Percentiles rank a stretch among this genome's conserved stretches.
These are phyloP conservation scores for Sphenopsis melanotis DNA, from an alignment of 2,797 vertebrate genomes.

Conservation along the genomic window DNA sequence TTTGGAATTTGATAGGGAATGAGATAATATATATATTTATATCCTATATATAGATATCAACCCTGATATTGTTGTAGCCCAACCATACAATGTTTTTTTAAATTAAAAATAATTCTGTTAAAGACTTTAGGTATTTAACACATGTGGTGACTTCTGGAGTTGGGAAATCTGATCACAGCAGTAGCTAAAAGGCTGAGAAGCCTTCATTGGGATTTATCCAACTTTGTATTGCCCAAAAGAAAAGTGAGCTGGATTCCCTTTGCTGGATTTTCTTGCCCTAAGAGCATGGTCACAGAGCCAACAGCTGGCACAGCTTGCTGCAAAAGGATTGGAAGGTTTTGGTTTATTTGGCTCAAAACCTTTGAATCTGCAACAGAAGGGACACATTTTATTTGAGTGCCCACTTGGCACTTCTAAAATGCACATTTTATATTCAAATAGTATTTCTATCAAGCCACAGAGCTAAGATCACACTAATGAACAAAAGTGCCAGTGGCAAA, in stretches of 20 bases:
- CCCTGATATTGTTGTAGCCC: background rate
- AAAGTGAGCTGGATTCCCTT: background rate
- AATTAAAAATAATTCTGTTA: background rate
- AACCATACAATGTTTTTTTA: rapidly evolving
- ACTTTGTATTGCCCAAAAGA: background rate
- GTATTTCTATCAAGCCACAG: background rate
- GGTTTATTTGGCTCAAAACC: background rate
- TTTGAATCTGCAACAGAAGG: background rate
- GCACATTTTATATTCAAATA: background rate
- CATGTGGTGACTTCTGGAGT: rapidly evolving
- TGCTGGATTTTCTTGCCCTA: background rate
- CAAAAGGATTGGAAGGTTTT: background rate
- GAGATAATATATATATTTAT: no score
- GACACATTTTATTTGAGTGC: background rate
- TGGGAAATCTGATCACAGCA: background rate
- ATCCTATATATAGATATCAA: background rate
- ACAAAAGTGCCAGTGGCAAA: background rate
- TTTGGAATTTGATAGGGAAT: background rate
- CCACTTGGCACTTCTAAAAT: background rate
- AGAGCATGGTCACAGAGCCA: background rate
- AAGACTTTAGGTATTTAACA: background rate
- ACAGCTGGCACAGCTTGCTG: background rate
- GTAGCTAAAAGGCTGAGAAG: background rate
- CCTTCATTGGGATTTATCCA: background rate
- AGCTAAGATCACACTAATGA: background rate